A percentile compares a stretch with the other conserved stretches of the same genome.
phyloP scores from a whole-genome alignment of 37 sponge, comb jelly and placozoan genomes.

The Spongia lamella region DNA sequence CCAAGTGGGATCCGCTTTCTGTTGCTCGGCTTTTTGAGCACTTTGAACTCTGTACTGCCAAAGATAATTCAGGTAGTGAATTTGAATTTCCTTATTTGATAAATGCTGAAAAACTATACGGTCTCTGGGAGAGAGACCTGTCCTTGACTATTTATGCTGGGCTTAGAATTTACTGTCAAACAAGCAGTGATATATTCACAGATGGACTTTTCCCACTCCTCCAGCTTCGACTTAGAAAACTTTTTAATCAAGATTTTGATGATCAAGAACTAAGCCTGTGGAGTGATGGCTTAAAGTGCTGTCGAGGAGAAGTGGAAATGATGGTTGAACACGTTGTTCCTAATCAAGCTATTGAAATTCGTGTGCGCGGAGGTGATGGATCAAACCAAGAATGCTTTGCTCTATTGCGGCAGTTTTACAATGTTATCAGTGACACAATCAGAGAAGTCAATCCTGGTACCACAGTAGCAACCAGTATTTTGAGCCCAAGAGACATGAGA shows the following conservation, averaged over 20 bases:
- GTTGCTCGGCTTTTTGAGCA: slow-evolving; percentile 75
- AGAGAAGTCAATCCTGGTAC: slow-evolving; percentile 64
- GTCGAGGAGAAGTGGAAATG: slow-evolving; percentile 80
- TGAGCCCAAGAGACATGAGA: slow-evolving; percentile 51
- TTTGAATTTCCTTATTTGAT: slow-evolving; percentile 85
- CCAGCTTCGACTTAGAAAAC: slow-evolving; percentile 49
- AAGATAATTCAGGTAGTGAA: not conserved
- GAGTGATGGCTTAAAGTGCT: slow-evolving; percentile 84
- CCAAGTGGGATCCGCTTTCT: slow-evolving; percentile 61
- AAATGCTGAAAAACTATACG: slow-evolving; percentile 72
- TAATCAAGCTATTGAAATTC: slow-evolving; percentile 59
- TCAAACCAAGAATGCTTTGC: slow-evolving; percentile 66
- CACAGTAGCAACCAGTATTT: slow-evolving; percentile 26
- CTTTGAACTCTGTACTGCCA: slow-evolving; percentile 79
- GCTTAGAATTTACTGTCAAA: slow-evolving; percentile 38
- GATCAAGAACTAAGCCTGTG: slow-evolving; percentile 84
- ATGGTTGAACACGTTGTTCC: slow-evolving; percentile 33
- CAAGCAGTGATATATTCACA: slow-evolving; percentile 60
- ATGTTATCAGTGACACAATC: slow-evolving; percentile 28
- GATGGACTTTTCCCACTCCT: slow-evolving; percentile 68
- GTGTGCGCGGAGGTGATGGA: slow-evolving; percentile 61
- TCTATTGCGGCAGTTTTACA: slow-evolving; percentile 75
- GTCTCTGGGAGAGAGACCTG: slow-evolving; percentile 81
- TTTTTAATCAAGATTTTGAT: slow-evolving; percentile 74
- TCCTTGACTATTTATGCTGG: slow-evolving; percentile 70